Evolutionary conservation across 2,888 invertebrate species (phyloP).

Genomic region (Agrenia bidenticulata): DNA sequence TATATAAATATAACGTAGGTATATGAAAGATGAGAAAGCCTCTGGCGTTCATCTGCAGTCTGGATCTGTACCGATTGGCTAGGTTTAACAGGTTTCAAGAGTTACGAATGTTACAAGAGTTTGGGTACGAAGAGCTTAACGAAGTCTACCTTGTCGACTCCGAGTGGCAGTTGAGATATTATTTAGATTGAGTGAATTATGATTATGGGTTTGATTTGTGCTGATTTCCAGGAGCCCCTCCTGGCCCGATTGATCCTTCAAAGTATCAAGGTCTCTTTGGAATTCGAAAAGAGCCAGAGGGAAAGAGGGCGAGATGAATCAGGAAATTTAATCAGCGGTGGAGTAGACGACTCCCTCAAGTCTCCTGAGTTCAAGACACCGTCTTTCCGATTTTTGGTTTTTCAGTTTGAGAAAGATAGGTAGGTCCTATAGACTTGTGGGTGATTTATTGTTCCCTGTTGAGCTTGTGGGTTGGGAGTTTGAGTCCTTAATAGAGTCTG

Average conservation of each 20-base stretch:
- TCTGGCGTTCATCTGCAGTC: no score
- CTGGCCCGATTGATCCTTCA: conserved; percentile 48
- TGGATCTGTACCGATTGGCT: no score
- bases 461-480: no score
- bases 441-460: no score
- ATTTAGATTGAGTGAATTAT: neutral
- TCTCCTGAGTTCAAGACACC: conserved; percentile 15
- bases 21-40: no score
- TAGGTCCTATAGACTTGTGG: conserved; percentile 16
- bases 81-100: no score
- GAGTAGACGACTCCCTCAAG: conserved; percentile 14
- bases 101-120: no score
- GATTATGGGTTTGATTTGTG: neutral
- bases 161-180: no score
- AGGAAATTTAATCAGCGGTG: conserved; percentile 6
- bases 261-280: conserved; percentile 50
- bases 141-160: no score
- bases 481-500: no score
- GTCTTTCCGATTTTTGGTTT: conserved; percentile 44
- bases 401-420: conserved; percentile 50
- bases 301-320: conserved; percentile 5
- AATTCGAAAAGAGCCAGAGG: conserved; percentile 40
- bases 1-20: no score
- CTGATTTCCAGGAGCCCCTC: conserved; percentile 27
- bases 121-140: no score